phyloP scores from a whole-genome alignment of 2,888 invertebrate species.

The Trimorus sp. region DNA sequence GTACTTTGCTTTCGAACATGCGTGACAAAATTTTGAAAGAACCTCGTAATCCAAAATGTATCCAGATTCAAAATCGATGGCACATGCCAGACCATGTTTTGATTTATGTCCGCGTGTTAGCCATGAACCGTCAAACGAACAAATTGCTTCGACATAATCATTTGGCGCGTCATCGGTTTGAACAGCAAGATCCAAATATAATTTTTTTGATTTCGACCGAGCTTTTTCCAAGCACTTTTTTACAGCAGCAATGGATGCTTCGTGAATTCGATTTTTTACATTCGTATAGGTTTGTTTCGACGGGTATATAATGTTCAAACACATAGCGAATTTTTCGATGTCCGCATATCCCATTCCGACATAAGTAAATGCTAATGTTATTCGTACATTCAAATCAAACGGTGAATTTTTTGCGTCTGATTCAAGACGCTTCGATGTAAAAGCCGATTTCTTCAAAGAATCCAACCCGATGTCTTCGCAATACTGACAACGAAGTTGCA shows the following conservation, averaged over 20 bases:
- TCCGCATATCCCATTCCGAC: constrained; percentile 17
- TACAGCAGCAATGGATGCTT: too few species aligned
- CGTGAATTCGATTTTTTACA: too few species aligned
- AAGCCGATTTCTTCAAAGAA: too few species aligned
- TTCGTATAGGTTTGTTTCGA: constrained; percentile 1
- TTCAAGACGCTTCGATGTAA: constrained; percentile 18
- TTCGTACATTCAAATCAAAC: constrained; percentile 13
- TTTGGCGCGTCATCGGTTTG: constrained; percentile 9
- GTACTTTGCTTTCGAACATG: constrained; percentile 2
- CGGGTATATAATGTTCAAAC: not conserved
- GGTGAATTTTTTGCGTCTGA: not conserved
- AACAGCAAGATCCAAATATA: constrained; percentile 13
- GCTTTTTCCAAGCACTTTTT: too few species aligned
- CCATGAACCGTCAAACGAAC: constrained; percentile 36
- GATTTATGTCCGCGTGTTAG: constrained; percentile 20
- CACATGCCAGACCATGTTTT: constrained; percentile 15
- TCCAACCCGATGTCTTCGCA: too few species aligned
- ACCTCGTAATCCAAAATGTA: constrained; percentile 28
- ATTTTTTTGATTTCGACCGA: constrained; percentile 1
- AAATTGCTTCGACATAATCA: constrained; percentile 14
- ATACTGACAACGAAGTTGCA: too few species aligned
- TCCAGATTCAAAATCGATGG: constrained; percentile 24
- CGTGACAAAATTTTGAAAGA: constrained; percentile 26
- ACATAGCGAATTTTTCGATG: constrained; percentile 12
- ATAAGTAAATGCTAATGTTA: constrained; percentile 13